Conservation (phyloP, 1,140 invertebrate species). For the Cylas formicarius region DNA sequence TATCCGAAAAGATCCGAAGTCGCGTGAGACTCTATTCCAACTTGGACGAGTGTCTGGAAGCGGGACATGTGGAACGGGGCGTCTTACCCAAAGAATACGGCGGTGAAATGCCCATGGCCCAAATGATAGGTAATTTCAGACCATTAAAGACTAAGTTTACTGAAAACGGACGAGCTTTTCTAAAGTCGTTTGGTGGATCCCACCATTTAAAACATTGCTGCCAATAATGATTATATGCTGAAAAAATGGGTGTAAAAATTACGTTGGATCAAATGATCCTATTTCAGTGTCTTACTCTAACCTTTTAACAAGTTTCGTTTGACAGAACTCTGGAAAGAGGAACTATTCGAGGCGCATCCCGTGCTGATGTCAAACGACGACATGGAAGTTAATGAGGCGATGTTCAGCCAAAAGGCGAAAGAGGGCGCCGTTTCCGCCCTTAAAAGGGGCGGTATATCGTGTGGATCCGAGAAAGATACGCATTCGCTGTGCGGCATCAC, state of each 20-base stretch:
- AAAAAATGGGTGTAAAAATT: too few relatives aligned
- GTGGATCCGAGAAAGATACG: slow-evolving; percentile 52
- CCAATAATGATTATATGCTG: too few relatives aligned
- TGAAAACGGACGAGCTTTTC: too few relatives aligned
- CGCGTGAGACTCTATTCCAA: slow-evolving; percentile 63
- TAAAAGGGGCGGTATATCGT: slow-evolving; percentile 47
- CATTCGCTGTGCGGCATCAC: slow-evolving; percentile 61
- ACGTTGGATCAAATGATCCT: too few relatives aligned
- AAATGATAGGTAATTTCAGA: slow-evolving; percentile 84
- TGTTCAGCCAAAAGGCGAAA: slow-evolving; percentile 45
- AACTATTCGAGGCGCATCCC: slow-evolving; percentile 44
- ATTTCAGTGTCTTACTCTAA: too few relatives aligned
- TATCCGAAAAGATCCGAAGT: slow-evolving; percentile 74
- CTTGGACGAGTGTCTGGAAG: slow-evolving; percentile 50
- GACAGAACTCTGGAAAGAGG: slow-evolving; percentile 44
- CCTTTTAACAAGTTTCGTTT: slow-evolving; percentile 22
- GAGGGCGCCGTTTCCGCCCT: slow-evolving; percentile 65
- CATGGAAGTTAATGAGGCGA: slow-evolving; percentile 46
- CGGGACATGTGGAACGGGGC: slow-evolving; percentile 51
- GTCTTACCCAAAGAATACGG: slow-evolving; percentile 76
- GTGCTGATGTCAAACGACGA: slow-evolving; percentile 46
- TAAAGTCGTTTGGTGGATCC: too few relatives aligned
- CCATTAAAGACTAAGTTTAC: too few relatives aligned
- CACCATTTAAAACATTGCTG: too few relatives aligned
- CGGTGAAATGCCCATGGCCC: slow-evolving; percentile 68